A percentile compares a stretch with the other conserved stretches of the same genome.
These are phyloP conservation scores for Bicyclus anynana DNA, from an alignment of 1,140 invertebrate genomes.

Conservation along the genomic window DNA sequence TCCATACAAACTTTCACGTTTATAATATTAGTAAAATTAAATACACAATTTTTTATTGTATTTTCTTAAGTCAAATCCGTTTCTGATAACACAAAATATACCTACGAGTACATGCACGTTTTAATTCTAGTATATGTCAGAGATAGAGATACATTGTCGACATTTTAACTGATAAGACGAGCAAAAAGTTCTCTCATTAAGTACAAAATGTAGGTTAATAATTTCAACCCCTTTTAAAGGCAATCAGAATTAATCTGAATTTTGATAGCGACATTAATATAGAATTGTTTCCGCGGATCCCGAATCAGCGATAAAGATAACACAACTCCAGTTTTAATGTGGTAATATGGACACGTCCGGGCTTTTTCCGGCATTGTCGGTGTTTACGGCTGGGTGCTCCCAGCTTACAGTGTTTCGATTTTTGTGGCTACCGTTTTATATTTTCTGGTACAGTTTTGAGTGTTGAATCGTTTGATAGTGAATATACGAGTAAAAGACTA, in stretches of 20 bases:
- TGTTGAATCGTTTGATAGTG: slow-evolving; percentile 22
- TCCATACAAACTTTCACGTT: too few species aligned
- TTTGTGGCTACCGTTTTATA: slow-evolving; percentile 15
- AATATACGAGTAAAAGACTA: neutral
- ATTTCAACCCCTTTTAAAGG: slow-evolving; percentile 10
- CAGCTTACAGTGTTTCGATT: slow-evolving; percentile 19
- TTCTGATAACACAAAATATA: too few species aligned
- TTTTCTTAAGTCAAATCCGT: too few species aligned
- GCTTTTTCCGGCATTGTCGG: slow-evolving; percentile 3
- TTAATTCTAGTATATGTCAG: too few species aligned
- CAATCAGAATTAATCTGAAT: slow-evolving; percentile 25
- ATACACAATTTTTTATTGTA: too few species aligned
- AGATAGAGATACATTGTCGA: neutral
- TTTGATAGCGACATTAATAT: slow-evolving; percentile 30
- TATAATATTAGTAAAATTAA: too few species aligned
- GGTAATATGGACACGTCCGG: slow-evolving; percentile 19
- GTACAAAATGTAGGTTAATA: slow-evolving; percentile 11
- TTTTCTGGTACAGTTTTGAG: slow-evolving; percentile 14
- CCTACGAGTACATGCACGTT: too few species aligned
- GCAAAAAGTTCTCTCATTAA: neutral
- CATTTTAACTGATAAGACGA: neutral
- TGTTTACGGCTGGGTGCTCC: slow-evolving; percentile 30
- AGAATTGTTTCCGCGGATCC: slow-evolving; percentile 26
- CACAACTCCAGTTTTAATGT: slow-evolving; percentile 37
- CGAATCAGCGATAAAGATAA: slow-evolving; percentile 39